Evolutionary conservation across 2,113 vertebrate genomes (phyloP).

Genomic region (Mystacornis crossleyi): DNA sequence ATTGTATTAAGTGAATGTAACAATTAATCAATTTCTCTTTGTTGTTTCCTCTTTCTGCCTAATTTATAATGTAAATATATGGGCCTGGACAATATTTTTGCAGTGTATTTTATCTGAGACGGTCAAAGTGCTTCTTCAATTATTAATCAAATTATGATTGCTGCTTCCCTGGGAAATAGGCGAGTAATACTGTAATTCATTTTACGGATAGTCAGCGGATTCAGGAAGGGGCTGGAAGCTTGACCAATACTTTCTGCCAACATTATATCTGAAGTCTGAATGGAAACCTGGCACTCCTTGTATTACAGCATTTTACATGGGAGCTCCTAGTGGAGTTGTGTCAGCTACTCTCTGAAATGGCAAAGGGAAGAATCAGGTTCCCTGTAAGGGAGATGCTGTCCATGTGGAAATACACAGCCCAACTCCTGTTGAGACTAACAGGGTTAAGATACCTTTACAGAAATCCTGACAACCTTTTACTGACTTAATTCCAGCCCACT

Average conservation of each 20-base stretch:
- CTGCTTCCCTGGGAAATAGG: background rate
- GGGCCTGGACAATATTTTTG: background rate
- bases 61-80: background rate
- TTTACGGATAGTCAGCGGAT: background rate
- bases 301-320: background rate
- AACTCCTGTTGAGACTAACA: background rate
- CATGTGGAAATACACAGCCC: background rate
- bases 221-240: background rate
- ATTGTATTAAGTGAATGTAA: background rate
- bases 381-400: background rate
- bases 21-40: background rate
- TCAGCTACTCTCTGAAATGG: background rate
- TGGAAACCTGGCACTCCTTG: background rate
- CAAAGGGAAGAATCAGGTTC: background rate
- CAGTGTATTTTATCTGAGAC: background rate
- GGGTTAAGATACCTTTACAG: background rate
- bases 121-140: background rate
- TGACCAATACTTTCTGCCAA: background rate
- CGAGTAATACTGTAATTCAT: background rate
- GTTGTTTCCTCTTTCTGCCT: background rate
- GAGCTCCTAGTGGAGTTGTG: background rate
- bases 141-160: background rate
- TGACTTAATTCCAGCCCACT: background rate
- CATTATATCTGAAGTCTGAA: background rate
- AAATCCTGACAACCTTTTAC: background rate